A percentile compares a stretch with the other conserved stretches of the same genome.
These are phyloP conservation scores for Scaptodrosophila lebanonensis DNA, from an alignment of 1,140 invertebrate genomes.

Conservation along the genomic window DNA sequence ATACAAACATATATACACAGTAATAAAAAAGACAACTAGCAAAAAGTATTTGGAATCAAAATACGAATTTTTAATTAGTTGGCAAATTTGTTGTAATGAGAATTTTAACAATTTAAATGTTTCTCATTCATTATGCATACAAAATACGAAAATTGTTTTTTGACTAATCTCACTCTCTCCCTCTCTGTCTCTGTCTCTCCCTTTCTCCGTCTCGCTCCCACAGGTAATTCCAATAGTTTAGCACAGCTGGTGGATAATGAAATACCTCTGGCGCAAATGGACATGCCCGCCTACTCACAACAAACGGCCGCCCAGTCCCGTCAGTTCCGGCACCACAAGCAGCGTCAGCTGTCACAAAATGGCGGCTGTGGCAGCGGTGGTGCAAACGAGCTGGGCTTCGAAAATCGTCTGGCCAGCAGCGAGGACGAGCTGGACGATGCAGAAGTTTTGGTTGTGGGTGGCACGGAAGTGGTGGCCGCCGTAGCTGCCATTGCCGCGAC, in stretches of 20 bases:
- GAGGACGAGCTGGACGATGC: slow-evolving; percentile 63
- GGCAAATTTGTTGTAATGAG: slow-evolving; percentile 70
- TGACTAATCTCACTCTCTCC: not conserved
- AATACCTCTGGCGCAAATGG: slow-evolving; percentile 80
- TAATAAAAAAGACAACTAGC: slow-evolving; percentile 31
- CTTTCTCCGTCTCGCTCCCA: slow-evolving; percentile 32
- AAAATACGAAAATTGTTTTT: slow-evolving; percentile 16
- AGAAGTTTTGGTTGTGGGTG: slow-evolving; percentile 61
- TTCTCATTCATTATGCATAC: slow-evolving; percentile 45
- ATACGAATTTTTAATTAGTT: slow-evolving; percentile 67
- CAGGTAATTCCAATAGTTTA: slow-evolving; percentile 82
- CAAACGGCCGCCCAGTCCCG: slow-evolving; percentile 54
- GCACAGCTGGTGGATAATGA: slow-evolving; percentile 82
- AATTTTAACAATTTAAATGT: slow-evolving; percentile 61
- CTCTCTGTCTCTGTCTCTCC: slow-evolving; percentile 22
- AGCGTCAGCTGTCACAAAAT: slow-evolving; percentile 43
- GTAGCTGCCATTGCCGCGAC: slow-evolving; percentile 60
- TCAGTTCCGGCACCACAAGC: slow-evolving; percentile 67
- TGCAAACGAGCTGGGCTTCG: slow-evolving; percentile 50
- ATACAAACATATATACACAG: too few species aligned
- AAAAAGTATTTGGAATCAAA: slow-evolving; percentile 53
- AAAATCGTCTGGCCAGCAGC: slow-evolving; percentile 60
- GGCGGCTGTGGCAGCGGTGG: slow-evolving; percentile 18
- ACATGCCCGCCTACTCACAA: slow-evolving; percentile 56
- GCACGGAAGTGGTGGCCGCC: slow-evolving; percentile 66